These are phyloP conservation scores for Neoascia interrupta DNA, from an alignment of 2,888 invertebrate genomes.

Conservation along the genomic window DNA sequence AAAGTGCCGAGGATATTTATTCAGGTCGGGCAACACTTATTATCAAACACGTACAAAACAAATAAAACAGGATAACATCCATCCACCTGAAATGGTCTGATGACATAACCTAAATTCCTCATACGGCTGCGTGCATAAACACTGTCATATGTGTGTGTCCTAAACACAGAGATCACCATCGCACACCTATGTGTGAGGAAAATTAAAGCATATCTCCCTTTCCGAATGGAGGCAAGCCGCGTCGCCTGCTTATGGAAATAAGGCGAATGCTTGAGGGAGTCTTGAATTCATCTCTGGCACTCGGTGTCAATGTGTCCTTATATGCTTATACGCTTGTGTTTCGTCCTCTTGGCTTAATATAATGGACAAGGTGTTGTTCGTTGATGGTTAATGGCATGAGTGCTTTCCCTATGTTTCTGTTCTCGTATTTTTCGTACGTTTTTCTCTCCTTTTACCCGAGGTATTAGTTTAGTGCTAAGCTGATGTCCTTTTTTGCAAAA, in stretches of 20 bases:
- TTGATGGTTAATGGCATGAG: conserved; percentile 64
- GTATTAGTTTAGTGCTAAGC: conserved; percentile 56
- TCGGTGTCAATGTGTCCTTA: conserved; percentile 3
- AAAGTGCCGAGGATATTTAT: conserved; percentile 65
- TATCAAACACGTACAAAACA: conserved; percentile 70
- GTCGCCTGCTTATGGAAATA: conserved; percentile 56
- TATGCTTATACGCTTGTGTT: too few relatives aligned
- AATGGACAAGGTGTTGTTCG: conserved; percentile 67
- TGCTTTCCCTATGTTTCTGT: conserved; percentile 44
- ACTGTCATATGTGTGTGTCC: conserved; percentile 49
- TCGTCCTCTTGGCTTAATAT: conserved; percentile 41
- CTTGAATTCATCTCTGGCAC: conserved; percentile 15
- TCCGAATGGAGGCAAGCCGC: conserved; percentile 17
- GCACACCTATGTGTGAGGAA: conserved; percentile 49
- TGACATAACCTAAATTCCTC: conserved; percentile 69
- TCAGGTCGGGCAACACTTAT: conserved; percentile 70
- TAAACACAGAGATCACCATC: conserved; percentile 54
- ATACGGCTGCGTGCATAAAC: conserved; percentile 70
- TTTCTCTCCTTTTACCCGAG: conserved; percentile 2
- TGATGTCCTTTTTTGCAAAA: conserved; percentile 50
- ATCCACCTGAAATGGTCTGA: conserved; percentile 69
- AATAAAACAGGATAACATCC: conserved; percentile 69
- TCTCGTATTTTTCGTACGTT: not conserved
- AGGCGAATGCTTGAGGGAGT: conserved; percentile 56
- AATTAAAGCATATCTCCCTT: conserved; percentile 41